phyloP scores from a whole-genome alignment of 2,888 invertebrate genomes.

The Magallana nippona region DNA sequence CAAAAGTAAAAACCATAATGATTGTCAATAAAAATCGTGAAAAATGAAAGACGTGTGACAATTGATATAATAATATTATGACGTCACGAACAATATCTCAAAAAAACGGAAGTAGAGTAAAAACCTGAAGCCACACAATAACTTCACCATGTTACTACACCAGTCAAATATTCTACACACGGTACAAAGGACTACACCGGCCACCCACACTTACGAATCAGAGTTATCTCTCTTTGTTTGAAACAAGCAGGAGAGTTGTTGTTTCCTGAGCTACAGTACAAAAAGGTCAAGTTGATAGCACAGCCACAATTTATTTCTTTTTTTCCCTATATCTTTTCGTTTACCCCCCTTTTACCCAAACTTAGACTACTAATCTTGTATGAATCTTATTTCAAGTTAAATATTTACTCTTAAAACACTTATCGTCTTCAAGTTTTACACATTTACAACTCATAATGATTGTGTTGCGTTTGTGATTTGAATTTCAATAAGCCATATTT shows the following conservation, averaged over 20 bases:
- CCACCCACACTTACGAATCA: conserved; percentile 41
- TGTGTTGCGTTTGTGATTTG: too few relatives aligned
- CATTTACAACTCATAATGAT: too few relatives aligned
- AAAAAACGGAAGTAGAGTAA: conserved; percentile 32
- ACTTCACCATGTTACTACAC: conserved; percentile 39
- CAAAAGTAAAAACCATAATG: conserved; percentile 16
- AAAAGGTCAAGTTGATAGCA: conserved; percentile 31
- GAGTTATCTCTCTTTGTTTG: conserved; percentile 32
- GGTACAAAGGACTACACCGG: conserved; percentile 40
- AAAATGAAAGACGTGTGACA: conserved; percentile 35
- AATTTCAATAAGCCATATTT: too few relatives aligned
- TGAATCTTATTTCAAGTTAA: too few relatives aligned
- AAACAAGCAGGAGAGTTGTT: conserved; percentile 31
- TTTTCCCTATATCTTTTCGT: not conserved
- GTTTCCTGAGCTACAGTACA: conserved; percentile 32
- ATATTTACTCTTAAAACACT: too few relatives aligned
- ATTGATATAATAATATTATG: conserved; percentile 30
- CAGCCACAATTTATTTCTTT: not conserved
- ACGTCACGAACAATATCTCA: conserved; percentile 35
- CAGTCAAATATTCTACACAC: conserved; percentile 40
- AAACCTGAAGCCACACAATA: conserved; percentile 17
- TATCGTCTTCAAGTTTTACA: too few relatives aligned
- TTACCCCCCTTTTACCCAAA: not conserved
- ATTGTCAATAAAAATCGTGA: conserved; percentile 35
- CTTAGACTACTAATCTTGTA: too few relatives aligned